phyloP scores from a whole-genome alignment of 2,888 invertebrate species.

The Cremastinae sp. region DNA sequence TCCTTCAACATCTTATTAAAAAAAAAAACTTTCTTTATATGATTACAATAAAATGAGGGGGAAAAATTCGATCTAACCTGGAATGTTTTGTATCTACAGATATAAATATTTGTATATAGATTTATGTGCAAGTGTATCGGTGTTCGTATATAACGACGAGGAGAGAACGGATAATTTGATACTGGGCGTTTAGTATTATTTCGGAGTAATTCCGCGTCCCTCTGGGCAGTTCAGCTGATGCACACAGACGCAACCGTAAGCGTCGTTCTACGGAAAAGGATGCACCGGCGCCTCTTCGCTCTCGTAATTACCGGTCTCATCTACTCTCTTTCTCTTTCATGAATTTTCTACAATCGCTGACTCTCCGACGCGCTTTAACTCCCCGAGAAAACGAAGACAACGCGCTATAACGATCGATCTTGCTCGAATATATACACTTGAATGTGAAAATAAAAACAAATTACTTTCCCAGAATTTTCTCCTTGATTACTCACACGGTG shows the following conservation, averaged over 20 bases:
- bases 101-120: neutral
- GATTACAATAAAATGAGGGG: no score
- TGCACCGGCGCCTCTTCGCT: slow-evolving; percentile 57
- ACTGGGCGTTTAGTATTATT: slow-evolving; percentile 77
- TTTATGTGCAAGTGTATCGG: slow-evolving; percentile 1
- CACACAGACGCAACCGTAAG: slow-evolving; percentile 40
- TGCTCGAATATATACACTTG: no score
- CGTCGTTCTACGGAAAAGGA: slow-evolving; percentile 28
- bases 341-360: slow-evolving; percentile 16
- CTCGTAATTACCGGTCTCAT: slow-evolving; percentile 57
- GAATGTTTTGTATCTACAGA: slow-evolving; percentile 10
- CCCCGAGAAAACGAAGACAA: slow-evolving; percentile 9
- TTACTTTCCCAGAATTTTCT: neutral
- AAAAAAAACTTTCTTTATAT: no score
- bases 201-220: slow-evolving; percentile 78
- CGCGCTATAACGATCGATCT: neutral
- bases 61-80: slow-evolving; percentile 5
- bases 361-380: slow-evolving; percentile 19
- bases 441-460: no score
- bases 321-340: slow-evolving; percentile 40
- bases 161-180: slow-evolving; percentile 68
- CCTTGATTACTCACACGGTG: neutral
- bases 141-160: slow-evolving; percentile 24
- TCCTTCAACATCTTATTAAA: no score
- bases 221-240: slow-evolving; percentile 70